Percentiles rank a stretch among this genome's conserved stretches.
Evolutionary conservation across 2,113 vertebrate species (phyloP).

Genomic region (Lasiurus cinereus): DNA sequence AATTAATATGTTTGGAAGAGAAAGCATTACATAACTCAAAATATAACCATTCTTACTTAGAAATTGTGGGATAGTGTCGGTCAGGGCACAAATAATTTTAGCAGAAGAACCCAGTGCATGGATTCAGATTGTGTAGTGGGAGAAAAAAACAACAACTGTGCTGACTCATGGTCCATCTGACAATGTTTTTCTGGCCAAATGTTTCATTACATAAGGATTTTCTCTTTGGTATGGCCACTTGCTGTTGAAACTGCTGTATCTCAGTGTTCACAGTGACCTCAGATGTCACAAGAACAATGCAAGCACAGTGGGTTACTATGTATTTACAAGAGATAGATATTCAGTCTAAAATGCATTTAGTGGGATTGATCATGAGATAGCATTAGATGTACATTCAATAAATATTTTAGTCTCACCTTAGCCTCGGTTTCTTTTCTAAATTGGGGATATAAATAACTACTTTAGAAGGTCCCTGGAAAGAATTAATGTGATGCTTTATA

Average conservation of each 20-base stretch:
- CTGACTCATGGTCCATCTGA: constrained; percentile 70
- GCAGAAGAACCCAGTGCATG: not conserved
- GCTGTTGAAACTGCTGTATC: constrained; percentile 1
- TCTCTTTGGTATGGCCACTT: constrained; percentile 3
- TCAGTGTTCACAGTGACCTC: constrained; percentile 41
- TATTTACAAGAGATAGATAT: not conserved
- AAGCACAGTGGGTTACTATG: not conserved
- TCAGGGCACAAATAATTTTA: not conserved
- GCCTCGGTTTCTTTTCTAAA: not conserved
- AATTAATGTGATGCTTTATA: not conserved
- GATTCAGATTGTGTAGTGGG: not conserved
- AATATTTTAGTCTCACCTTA: not conserved
- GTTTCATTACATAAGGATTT: constrained; percentile 57
- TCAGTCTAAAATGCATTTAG: not conserved
- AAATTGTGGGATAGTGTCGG: not conserved
- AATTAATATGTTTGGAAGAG: constrained; percentile 1
- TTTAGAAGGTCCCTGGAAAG: not conserved
- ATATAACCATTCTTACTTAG: not conserved
- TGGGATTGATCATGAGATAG: not conserved
- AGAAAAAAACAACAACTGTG: not conserved
- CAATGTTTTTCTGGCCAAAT: constrained; percentile 67
- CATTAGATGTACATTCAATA: not conserved
- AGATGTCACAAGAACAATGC: not conserved
- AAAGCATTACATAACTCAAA: not conserved
- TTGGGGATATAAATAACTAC: not conserved